Evolutionary conservation across 2,797 vertebrate genomes (phyloP), one percentile per base, ranked within the genome.

Genomic region (Anguilla pacifica): DNA sequence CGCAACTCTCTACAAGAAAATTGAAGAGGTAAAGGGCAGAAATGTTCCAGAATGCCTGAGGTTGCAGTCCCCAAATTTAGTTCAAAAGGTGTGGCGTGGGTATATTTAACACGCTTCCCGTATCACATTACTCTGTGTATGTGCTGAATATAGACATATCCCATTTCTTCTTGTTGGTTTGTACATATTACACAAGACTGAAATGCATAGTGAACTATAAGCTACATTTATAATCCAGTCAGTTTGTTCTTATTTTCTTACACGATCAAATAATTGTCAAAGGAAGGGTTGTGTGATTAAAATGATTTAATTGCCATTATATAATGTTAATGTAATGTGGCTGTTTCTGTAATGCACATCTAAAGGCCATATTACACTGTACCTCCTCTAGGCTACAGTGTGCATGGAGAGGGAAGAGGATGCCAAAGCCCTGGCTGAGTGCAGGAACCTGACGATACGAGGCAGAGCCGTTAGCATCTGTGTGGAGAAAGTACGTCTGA

Each of bases 361-460:
- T 67, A 7, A 67, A 25, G 5, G 61, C 22, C 22, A 0, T 74
- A 10, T 39, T 59, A 51, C 61, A 77, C 4, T 13, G 81, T 46
- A 31, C 90, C 25, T 88, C 3, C 90, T 93, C 28, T 81, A 99
- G 98, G 98, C 97, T 35, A 94, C 95, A 0, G 92, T 98, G 85
- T 94, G 95, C 91, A 98, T 97, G 92, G 96, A 96, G 90, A 96
- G 93, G 74, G 96, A 94, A 84, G 97, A 97, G 83, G 96, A 97
- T 0, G 95, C 98, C 28, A 92, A 93, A 43, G 96, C 96, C 22
- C 90, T 98, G 6, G 95, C 94, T 88, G 96, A 92, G 84, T 0
- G 79, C 79, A 90, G 95, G 93, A 87, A 91, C 91, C 0, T 95
- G n/a, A 7, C 91, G 89, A 89, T 98, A 0, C 96, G 94, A 19